Evolutionary conservation across 92 coral and sea anemone genomes (phyloP).

Genomic region (Zoanthus gigantus): DNA sequence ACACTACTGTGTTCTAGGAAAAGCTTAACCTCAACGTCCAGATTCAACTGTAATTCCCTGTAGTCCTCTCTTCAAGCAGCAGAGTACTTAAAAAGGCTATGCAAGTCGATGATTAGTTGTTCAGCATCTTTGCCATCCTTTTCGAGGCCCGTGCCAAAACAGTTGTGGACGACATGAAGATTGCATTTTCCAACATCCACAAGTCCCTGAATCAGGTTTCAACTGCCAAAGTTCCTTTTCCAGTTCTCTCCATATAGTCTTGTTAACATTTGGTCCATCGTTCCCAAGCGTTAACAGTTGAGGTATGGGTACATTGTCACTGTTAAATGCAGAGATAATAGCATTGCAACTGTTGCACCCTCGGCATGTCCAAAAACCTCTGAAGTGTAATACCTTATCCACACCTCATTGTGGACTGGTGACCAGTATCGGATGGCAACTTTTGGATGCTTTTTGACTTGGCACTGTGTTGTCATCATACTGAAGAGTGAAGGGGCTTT

Average conservation of each 20-base stretch:
- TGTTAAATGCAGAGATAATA: conserved; percentile 38
- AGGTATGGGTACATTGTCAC: conserved; percentile 39
- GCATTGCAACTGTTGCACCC: conserved; percentile 41
- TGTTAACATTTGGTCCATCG: conserved; percentile 66
- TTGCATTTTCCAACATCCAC: conserved; percentile 51
- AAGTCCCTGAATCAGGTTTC: conserved; percentile 50
- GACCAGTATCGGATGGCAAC: conserved; percentile 47
- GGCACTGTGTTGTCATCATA: conserved; percentile 48
- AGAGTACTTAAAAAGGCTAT: conserved; percentile 58
- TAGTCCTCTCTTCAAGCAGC: conserved; percentile 57
- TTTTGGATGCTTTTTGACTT: conserved; percentile 50
- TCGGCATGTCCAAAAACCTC: conserved; percentile 60
- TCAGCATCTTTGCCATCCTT: conserved; percentile 57
- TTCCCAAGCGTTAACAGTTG: conserved; percentile 59
- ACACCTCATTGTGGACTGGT: conserved; percentile 48
- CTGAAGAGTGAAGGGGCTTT: conserved; percentile 45
- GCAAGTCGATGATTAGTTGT: conserved; percentile 42
- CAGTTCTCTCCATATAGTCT: conserved; percentile 58
- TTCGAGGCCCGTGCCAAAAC: conserved; percentile 57
- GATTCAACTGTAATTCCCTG: conserved; percentile 33
- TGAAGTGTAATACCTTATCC: conserved; percentile 28
- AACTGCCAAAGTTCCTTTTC: conserved; percentile 45
- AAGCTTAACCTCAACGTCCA: conserved; percentile 34
- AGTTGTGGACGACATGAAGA: conserved; percentile 50
- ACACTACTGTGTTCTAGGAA: conserved; percentile 43